A percentile compares a stretch with the other conserved stretches of the same genome.
Evolutionary conservation across 2,113 vertebrate species (phyloP).

Genomic region (Eudyptes chrysolophus): DNA sequence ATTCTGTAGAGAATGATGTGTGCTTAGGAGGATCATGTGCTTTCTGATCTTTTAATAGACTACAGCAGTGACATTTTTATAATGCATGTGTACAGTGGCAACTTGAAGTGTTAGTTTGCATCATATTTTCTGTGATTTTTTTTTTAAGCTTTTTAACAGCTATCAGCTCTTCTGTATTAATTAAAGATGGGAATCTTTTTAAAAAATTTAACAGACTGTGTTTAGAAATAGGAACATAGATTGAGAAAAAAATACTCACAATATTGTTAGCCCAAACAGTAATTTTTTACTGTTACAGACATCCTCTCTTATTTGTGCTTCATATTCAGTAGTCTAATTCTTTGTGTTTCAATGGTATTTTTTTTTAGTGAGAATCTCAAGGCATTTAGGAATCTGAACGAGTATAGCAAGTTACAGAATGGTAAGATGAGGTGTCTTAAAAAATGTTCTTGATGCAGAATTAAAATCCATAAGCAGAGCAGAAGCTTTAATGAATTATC

Average conservation of each 20-base stretch:
- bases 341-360: neutral
- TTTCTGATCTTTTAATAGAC: slow-evolving; percentile 55
- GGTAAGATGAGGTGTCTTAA: neutral
- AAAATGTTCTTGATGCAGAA: neutral
- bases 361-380: neutral
- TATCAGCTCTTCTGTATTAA: slow-evolving; percentile 17
- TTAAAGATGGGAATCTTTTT: neutral
- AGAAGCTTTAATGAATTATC: slow-evolving; percentile 2
- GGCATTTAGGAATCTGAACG: neutral
- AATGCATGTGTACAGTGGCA: neutral
- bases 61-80: neutral
- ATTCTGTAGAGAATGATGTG: neutral
- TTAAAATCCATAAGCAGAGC: neutral
- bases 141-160: neutral
- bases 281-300: neutral
- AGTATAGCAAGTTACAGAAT: neutral
- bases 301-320: neutral
- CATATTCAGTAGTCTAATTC: neutral
- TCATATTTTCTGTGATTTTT: neutral
- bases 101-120: neutral
- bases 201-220: neutral
- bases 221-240: neutral
- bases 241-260: neutral
- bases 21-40: slow-evolving; percentile 46
- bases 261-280: neutral